A percentile compares a stretch with the other conserved stretches of the same genome.
Evolutionary conservation across 2,113 vertebrate species (phyloP).

Genomic region (Lipotes vexillifer): DNA sequence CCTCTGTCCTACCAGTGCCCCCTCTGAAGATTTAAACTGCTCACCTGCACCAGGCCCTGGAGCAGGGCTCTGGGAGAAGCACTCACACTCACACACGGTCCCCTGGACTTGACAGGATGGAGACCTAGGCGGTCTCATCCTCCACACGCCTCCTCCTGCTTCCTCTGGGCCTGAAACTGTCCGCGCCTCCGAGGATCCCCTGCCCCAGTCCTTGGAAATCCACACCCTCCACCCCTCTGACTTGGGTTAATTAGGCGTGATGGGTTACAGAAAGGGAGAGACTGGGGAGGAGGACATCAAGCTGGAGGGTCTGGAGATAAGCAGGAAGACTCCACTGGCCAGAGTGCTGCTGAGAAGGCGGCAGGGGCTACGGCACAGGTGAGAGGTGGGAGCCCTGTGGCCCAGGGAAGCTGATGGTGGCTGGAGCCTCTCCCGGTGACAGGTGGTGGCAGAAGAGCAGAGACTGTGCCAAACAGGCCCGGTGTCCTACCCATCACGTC

Average conservation of each 20-base stretch:
- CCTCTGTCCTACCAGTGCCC: not conserved
- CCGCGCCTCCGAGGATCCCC: not conserved
- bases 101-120: accelerated
- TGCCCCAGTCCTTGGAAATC: accelerated
- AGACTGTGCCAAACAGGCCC: not conserved
- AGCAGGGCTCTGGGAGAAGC: not conserved
- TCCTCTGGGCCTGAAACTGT: not conserved
- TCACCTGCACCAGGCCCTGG: not conserved
- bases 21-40: too few species aligned
- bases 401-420: not conserved
- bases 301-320: not conserved
- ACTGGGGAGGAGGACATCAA: not conserved
- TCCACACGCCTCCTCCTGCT: not conserved
- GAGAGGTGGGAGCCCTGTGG: not conserved
- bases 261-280: not conserved
- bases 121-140: not conserved
- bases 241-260: not conserved
- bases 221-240: accelerated
- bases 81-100: accelerated
- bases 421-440: not conserved
- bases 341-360: not conserved
- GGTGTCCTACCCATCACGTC: accelerated
- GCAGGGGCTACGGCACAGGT: accelerated
- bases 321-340: accelerated
- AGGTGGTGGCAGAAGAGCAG: not conserved